Base-by-base conservation (phyloP, 2,113 vertebrate genomes). In the Salminus brasiliensis region DNA sequence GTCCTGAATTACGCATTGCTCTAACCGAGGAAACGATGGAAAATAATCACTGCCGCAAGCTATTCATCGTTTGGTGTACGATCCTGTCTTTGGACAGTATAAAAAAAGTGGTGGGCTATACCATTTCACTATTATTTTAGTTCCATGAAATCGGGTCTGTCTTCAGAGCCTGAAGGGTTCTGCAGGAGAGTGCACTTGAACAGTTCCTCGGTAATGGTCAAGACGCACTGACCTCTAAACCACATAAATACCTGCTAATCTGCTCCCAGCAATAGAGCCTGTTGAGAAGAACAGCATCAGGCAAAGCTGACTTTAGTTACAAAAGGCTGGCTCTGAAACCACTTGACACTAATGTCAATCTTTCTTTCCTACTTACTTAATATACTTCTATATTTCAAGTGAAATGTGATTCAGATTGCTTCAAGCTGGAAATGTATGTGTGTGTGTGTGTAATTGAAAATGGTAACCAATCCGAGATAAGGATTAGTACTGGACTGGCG, bases 381-480 rank as follows among this genome's bases (percentile, higher is more conserved):
- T n/a, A n/a, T n/a, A n/a, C 53, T 75, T 75, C 45, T 57, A 55
- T 79, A 15, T 71, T 63, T 65, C 41, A 45, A 65, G 72, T 36
- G 18, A 76, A 80, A 83, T 83, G 72, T 66, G 72, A 76, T 62
- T 21, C 18, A 18, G 62, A 59, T 41, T 47, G 76, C 75, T 71
- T 80, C 30, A 27, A 66, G 29, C 36, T 72, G 41, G 74, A 47
- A 53, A 29, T 29, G 5, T 47, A 55, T 25, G 66, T 60, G 15
- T 81, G 79, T n/a, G n/a, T n/a, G n/a, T n/a, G n/a, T n/a, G n/a
- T n/a, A n/a, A 76, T 45, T 76, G 73, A 81, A 80, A 83, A 72
- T 57, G 53, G 65, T 47, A 52, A 18, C 57, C 66, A 75, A 59
- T 83, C 72, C 76, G 53, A 59, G 78, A 80, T 72, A 72, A 76